Base-by-base conservation (phyloP, 1,140 invertebrate species). In the Stenopsyche tienmushanensis region DNA sequence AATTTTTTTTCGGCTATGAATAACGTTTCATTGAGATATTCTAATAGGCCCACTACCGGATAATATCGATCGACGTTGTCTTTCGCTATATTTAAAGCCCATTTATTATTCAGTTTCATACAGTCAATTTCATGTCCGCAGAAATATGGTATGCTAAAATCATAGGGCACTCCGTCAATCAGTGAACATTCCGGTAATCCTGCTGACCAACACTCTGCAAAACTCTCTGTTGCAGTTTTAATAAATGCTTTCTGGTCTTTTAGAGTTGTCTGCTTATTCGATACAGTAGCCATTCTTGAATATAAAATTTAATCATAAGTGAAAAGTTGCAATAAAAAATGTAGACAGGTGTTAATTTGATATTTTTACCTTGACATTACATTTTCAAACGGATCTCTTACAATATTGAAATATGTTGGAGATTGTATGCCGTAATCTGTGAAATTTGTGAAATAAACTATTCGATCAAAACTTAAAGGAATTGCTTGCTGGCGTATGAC, bases 401-500 rank as follows among this genome's bases (percentile, higher is more conserved):
- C 81, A 42, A 90, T 69, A 66, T 87, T 88, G 50, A 89, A 82
- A 73, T 84, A 88, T 25, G 83, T 83, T 1, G 88, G 88, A 15
- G 81, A 80, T 71, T 84, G 83, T 63, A 78, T 77, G 13, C 81
- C 83, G 64, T 79, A 85, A 29, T 76, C 71, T 1, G 83, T 83
- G 73, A 89, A 89, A 76, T 89, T 88, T 2, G 87, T 73, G 71
- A 88, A 89, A 70, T 83, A 83, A 1, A 88, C 76, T 69, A 86
- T 83, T 3, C 83, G 78, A 71, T 90, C 86, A 68, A 88, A 87
- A 67, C 80, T 84, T 25, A 86, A 71, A 15, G 85, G 85, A 25
- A 86, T 74, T 1, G 84, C 83, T 63, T 83, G 77, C 53, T 81
- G 76, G 62, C 77, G 76, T 45, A 86, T 78, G 23, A 80, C 79